Base-by-base conservation (phyloP, 2,113 vertebrate species). In the Heterochromis multidens region DNA sequence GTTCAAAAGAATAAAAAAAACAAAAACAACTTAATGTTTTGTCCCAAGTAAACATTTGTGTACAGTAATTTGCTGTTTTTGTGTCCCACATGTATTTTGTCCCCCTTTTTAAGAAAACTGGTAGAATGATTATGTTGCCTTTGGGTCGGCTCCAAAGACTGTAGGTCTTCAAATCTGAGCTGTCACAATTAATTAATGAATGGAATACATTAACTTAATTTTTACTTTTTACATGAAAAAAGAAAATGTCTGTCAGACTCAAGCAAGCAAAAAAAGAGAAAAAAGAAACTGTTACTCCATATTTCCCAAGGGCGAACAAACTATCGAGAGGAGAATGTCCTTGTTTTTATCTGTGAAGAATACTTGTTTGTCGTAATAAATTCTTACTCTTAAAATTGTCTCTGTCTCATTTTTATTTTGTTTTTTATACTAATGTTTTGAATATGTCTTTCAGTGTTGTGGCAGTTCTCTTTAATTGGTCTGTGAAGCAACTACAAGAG, bases 281-380 rank as follows among this genome's bases (percentile, higher is more conserved):
- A 52, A 70, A 40, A 8, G 23, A 49, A 79, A 72, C 9, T 7
- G 27, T 43, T 21, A 13, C 12, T 52, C 1, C 33, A 2, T 7
- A 3, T 54, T 63, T 17, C 27, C 29, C 25, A 49, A 61, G 31
- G 33, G 27, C 4, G 1, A 79, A 25, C 27, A 77, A 61, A 88
- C 10, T 35, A 27, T 37, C 11, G 33, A 29, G 49, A 65, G 31
- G 27, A 37, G 19, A 62, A 46, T 13, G 19, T 91, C 37, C 59
- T 31, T 81, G 58, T 80, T 65, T 82, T 86, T 86, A 70, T 84
- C 35, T 94, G 85, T 94, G 60, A 88, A 85, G 5, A 86, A 79
- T 62, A 79, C 40, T 70, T 92, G 83, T 79, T 88, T 93, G 74
- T 85, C 92, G 82, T 91, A 96, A 96, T 96, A 96, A 96, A 96